Evolutionary conservation across 2,888 invertebrate genomes (phyloP).

Genomic region (Limnephilus marmoratus): DNA sequence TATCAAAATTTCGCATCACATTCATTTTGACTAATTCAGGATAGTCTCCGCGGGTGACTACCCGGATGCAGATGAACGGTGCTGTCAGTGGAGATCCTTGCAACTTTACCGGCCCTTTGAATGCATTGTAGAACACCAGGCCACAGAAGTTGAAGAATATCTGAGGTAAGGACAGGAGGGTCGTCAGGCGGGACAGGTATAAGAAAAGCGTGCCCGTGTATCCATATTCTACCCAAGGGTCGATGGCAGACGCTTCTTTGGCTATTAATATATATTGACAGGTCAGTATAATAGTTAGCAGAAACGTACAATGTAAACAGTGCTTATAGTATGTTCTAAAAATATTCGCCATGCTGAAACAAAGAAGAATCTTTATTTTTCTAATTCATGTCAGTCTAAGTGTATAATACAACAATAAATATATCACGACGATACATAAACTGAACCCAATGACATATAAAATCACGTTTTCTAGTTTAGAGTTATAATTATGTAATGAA

Average conservation of each 20-base stretch:
- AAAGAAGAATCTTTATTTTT: neutral
- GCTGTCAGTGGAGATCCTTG: slow-evolving; percentile 39
- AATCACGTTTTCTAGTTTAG: neutral
- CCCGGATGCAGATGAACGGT: slow-evolving; percentile 33
- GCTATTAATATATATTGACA: slow-evolving; percentile 14
- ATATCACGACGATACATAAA: neutral
- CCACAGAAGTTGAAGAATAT: slow-evolving; percentile 44
- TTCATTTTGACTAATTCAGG: slow-evolving; percentile 39
- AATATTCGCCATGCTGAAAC: slow-evolving; percentile 41
- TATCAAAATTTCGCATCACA: slow-evolving; percentile 26
- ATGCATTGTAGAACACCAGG: slow-evolving; percentile 27
- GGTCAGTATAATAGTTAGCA: slow-evolving; percentile 12
- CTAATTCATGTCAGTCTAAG: neutral
- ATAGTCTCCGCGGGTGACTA: slow-evolving; percentile 36
- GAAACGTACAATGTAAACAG: slow-evolving; percentile 25
- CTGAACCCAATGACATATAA: neutral
- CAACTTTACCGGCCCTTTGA: slow-evolving; percentile 20
- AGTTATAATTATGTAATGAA: neutral
- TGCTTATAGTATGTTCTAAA: slow-evolving; percentile 40
- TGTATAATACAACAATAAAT: neutral
- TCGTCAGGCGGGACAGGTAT: slow-evolving; percentile 30
- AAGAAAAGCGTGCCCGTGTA: slow-evolving; percentile 6
- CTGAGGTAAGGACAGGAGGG: slow-evolving; percentile 29
- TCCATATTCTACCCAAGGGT: slow-evolving; percentile 33
- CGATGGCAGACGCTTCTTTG: neutral